Evolutionary conservation across 1,140 invertebrate genomes (phyloP).

Genomic region (Ostrea denselamellosa): DNA sequence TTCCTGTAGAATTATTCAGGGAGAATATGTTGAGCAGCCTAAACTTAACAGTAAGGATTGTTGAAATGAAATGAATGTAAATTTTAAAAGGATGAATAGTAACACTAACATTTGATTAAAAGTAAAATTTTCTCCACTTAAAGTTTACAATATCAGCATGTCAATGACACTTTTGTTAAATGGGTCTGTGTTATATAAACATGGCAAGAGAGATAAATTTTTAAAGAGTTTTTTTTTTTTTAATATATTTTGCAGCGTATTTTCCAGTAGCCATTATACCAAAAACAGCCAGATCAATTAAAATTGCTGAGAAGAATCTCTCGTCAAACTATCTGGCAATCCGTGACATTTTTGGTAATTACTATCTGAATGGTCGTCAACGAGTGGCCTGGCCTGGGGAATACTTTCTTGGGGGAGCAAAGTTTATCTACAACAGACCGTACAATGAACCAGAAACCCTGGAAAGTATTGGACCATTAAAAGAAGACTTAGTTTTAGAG

Average conservation of each 20-base stretch:
- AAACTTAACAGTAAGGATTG: conserved; percentile 66
- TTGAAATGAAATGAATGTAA: neutral
- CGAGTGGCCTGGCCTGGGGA: conserved; percentile 72
- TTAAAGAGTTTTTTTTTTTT: neutral
- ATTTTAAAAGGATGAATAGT: neutral
- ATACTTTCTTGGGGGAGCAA: conserved; percentile 67
- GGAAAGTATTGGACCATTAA: conserved; percentile 81
- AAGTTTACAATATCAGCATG: neutral
- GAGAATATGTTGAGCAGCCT: conserved; percentile 69
- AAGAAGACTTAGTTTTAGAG: conserved; percentile 82
- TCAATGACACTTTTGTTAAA: neutral
- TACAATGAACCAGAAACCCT: conserved; percentile 80
- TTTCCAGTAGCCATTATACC: conserved; percentile 69
- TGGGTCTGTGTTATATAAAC: neutral
- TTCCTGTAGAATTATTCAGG: conserved; percentile 82
- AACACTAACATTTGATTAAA: neutral
- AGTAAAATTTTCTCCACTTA: neutral
- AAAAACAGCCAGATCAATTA: conserved; percentile 65
- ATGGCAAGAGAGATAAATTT: neutral
- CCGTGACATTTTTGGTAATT: conserved; percentile 72
- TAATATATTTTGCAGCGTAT: conserved; percentile 63
- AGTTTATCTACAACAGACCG: conserved; percentile 80
- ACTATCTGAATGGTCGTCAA: conserved; percentile 72
- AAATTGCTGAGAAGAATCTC: conserved; percentile 62
- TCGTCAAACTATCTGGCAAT: conserved; percentile 70